Conservation (phyloP, 2,888 invertebrate species). For the Tetanocera ferruginea region DNA sequence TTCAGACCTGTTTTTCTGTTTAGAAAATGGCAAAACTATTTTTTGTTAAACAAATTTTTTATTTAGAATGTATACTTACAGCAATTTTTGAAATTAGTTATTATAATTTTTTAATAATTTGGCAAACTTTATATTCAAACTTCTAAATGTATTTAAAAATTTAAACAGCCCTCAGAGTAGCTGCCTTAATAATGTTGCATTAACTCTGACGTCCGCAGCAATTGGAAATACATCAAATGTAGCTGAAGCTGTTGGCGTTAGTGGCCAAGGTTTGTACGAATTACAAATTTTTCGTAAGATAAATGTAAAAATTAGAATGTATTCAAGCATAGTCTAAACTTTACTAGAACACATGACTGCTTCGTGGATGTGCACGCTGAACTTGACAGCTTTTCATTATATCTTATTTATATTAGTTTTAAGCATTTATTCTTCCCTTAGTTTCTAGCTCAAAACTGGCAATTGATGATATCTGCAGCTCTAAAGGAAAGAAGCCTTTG, state of each 20-base stretch:
- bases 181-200: background rate
- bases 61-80: too few relatives aligned
- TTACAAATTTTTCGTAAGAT: background rate
- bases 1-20: too few relatives aligned
- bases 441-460: too few relatives aligned
- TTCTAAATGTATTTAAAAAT: slow-evolving; percentile 14
- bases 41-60: too few relatives aligned
- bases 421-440: background rate
- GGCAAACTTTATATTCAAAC: too few relatives aligned
- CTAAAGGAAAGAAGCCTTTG: too few relatives aligned
- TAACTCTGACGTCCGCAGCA: background rate
- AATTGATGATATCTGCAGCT: too few relatives aligned
- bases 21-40: too few relatives aligned
- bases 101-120: too few relatives aligned
- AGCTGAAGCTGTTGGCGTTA: slow-evolving; percentile 22
- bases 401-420: background rate
- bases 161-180: slow-evolving; percentile 23
- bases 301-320: background rate
- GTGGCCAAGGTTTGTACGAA: slow-evolving; percentile 22
- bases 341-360: too few relatives aligned
- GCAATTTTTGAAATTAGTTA: too few relatives aligned
- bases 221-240: background rate
- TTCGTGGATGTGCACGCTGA: too few relatives aligned
- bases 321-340: background rate
- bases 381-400: background rate